A percentile compares a stretch with the other conserved stretches of the same genome.
Conservation (phyloP, 2,888 invertebrate species). For the Ganaspis brasiliensis region DNA sequence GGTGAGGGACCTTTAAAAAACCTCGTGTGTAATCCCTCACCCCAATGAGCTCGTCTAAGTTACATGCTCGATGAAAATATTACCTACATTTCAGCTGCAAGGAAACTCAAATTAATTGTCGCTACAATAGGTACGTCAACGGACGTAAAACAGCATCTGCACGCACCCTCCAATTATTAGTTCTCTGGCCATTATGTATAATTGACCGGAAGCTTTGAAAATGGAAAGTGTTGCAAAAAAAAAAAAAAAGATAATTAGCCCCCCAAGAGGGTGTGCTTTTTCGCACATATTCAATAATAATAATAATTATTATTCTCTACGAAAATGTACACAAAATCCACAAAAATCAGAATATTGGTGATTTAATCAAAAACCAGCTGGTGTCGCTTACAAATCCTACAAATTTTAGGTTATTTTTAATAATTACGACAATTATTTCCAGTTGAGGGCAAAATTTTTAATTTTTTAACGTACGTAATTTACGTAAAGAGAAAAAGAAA, state of each 20-base stretch:
- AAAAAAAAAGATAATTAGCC: constrained; percentile 11
- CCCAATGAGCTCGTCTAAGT: constrained; percentile 24
- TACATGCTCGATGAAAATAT: constrained; percentile 22
- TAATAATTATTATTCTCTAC: not conserved
- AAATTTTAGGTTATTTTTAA: too few relatives aligned
- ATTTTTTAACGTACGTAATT: too few relatives aligned
- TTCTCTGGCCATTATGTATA: constrained; percentile 8
- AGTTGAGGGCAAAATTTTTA: too few relatives aligned
- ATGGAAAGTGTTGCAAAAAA: constrained; percentile 26
- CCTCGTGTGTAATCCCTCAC: constrained; percentile 7
- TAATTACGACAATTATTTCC: not conserved
- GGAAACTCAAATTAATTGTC: constrained; percentile 40
- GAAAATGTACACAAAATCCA: constrained; percentile 3
- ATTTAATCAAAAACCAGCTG: constrained; percentile 1
- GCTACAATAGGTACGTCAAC: constrained; percentile 34
- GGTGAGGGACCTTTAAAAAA: constrained; percentile 34
- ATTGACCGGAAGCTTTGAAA: constrained; percentile 18
- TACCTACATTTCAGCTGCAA: constrained; percentile 33
- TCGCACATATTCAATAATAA: constrained; percentile 14
- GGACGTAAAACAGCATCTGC: constrained; percentile 39
- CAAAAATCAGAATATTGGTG: not conserved
- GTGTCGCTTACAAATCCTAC: too few relatives aligned
- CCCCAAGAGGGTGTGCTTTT: not conserved
- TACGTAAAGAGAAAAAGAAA: too few relatives aligned
- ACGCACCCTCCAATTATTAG: not conserved